These are phyloP conservation scores for Phalloptychus januarius DNA, from an alignment of 2,797 vertebrate species.

Conservation along the genomic window DNA sequence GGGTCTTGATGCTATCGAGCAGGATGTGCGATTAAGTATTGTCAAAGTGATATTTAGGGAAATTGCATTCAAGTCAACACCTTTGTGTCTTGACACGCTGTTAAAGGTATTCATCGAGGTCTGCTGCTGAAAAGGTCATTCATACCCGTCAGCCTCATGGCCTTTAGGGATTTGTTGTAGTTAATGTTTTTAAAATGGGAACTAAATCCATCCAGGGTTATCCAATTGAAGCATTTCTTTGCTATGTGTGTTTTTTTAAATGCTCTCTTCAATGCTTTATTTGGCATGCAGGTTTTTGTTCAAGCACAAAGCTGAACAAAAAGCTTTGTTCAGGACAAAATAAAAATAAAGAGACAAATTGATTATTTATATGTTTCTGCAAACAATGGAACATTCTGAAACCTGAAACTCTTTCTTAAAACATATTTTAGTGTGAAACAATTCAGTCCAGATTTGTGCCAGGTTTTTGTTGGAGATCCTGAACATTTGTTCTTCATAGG, in stretches of 20 bases:
- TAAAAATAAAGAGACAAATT: not conserved
- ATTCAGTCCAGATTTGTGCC: not conserved
- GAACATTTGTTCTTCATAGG: not conserved
- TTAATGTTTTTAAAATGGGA: not conserved
- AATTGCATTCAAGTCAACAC: not conserved
- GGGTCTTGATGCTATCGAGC: not conserved
- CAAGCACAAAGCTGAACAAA: not conserved
- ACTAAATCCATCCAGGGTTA: not conserved
- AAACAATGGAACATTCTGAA: not conserved
- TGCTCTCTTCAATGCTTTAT: not conserved
- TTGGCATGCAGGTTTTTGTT: not conserved
- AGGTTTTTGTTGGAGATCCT: not conserved
- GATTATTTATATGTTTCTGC: not conserved
- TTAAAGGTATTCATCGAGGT: not conserved
- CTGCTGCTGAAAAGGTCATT: not conserved
- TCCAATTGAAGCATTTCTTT: not conserved
- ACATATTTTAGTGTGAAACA: not conserved
- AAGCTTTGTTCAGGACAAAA: too few relatives aligned
- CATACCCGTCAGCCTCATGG: not conserved
- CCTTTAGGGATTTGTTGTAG: not conserved
- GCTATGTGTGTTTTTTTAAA: not conserved
- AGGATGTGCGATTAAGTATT: not conserved
- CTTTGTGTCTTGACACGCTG: not conserved
- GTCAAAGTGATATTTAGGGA: not conserved
- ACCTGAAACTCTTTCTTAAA: not conserved